These are phyloP conservation scores for Clarias fuscus DNA, from an alignment of 2,797 vertebrate genomes.

Conservation along the genomic window DNA sequence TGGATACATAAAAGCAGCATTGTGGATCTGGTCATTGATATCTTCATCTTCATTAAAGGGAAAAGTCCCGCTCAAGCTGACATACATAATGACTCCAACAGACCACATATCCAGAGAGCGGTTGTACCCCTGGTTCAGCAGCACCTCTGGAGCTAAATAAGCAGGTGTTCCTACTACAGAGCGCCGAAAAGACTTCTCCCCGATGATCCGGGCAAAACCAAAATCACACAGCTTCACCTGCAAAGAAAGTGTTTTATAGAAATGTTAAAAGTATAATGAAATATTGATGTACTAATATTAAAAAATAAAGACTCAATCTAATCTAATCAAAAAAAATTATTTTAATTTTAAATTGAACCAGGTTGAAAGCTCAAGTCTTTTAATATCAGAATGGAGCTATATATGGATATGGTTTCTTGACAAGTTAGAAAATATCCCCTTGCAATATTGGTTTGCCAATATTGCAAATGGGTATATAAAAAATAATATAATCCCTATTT, in stretches of 20 bases:
- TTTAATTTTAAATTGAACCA: background rate
- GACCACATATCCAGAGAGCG: constrained; percentile 96
- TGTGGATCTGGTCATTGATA: constrained; percentile 93
- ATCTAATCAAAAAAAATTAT: background rate
- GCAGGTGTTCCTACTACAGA: constrained; percentile 91
- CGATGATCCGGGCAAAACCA: constrained; percentile 91
- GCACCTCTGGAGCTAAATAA: constrained; percentile 88
- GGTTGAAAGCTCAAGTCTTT: background rate
- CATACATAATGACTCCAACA: constrained; percentile 92
- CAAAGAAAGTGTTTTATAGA: constrained; percentile 46
- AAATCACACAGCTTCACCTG: constrained; percentile 94
- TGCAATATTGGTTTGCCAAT: too few species aligned
- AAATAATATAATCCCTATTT: too few species aligned
- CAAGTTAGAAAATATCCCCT: too few species aligned
- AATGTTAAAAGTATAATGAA: background rate
- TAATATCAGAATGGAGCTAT: too few species aligned
- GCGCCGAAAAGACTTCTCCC: constrained; percentile 91
- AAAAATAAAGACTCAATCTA: background rate
- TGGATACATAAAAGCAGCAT: constrained; percentile 93
- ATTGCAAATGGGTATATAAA: too few species aligned
- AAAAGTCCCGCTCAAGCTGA: constrained; percentile 91
- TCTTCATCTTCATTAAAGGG: constrained; percentile 94
- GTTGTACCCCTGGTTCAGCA: constrained; percentile 92
- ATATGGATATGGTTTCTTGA: too few species aligned
- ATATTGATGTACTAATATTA: background rate